A percentile compares a stretch with the other conserved stretches of the same genome.
Evolutionary conservation across 2,797 vertebrate species (phyloP).

Genomic region (Neoniphon sammara): DNA sequence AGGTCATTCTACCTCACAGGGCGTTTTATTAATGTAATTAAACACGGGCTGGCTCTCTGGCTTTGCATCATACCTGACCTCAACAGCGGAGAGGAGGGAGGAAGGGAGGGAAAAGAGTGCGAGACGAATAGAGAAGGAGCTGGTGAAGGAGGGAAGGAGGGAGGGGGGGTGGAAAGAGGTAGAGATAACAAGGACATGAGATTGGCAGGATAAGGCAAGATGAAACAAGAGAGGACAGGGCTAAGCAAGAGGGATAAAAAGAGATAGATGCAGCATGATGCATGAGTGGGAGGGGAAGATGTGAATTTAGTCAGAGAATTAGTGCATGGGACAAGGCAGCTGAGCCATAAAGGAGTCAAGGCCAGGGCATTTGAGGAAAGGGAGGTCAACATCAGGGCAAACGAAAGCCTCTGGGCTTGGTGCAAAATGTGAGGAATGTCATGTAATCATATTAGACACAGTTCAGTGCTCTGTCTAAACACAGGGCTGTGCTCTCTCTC

Average conservation of each 20-base stretch:
- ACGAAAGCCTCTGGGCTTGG: constrained; percentile 61
- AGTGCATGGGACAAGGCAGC: constrained; percentile 49
- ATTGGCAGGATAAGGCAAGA: constrained; percentile 77
- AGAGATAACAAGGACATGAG: constrained; percentile 75
- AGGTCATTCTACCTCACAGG: constrained; percentile 79
- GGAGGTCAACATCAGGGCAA: constrained; percentile 72
- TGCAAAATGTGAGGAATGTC: constrained; percentile 74
- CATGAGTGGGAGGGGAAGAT: constrained; percentile 56
- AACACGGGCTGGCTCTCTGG: constrained; percentile 75
- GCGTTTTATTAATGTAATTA: constrained; percentile 85
- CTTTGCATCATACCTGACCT: constrained; percentile 78
- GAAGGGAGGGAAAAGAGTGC: constrained; percentile 31
- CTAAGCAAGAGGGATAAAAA: constrained; percentile 69
- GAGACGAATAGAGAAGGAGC: constrained; percentile 47
- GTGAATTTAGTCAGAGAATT: constrained; percentile 67
- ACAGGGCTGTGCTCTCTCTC: constrained; percentile 45
- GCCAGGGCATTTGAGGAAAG: constrained; percentile 64
- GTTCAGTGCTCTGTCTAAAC: constrained; percentile 70
- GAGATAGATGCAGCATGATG: constrained; percentile 67
- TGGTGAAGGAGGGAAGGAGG: constrained; percentile 10
- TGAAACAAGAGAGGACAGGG: constrained; percentile 74
- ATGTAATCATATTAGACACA: constrained; percentile 79
- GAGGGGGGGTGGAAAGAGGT: constrained; percentile 27
- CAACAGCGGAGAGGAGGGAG: constrained; percentile 59
- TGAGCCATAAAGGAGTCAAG: constrained; percentile 67